Conservation (phyloP, 1,140 invertebrate species). For the Formica exsecta region DNA sequence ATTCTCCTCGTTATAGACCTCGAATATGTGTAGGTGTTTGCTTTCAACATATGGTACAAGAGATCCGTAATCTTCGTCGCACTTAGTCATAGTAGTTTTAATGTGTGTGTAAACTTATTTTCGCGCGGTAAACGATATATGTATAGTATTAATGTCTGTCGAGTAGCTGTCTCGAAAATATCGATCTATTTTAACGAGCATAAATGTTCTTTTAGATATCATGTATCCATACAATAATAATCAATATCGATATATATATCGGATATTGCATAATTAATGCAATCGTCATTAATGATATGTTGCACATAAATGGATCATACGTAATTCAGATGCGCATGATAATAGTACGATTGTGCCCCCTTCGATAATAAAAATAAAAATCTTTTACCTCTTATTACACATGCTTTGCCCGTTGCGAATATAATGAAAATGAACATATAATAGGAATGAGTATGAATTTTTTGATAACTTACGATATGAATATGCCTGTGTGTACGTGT, state of each 20-base stretch:
- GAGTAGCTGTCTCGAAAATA: background rate
- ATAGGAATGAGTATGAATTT: conserved; percentile 51
- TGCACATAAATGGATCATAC: conserved; percentile 20
- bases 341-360: conserved; percentile 22
- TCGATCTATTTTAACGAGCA: conserved; percentile 20
- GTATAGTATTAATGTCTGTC: conserved; percentile 55
- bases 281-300: conserved; percentile 23
- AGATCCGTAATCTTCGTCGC: conserved; percentile 65
- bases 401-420: conserved; percentile 8
- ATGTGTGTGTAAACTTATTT: conserved; percentile 30
- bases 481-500: conserved; percentile 65
- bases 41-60: conserved; percentile 64
- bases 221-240: background rate
- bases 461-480: conserved; percentile 54
- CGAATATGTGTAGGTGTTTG: conserved; percentile 6
- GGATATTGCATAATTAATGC: conserved; percentile 2
- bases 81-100: conserved; percentile 33
- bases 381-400: conserved; percentile 8
- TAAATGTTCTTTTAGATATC: background rate
- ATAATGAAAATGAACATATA: conserved; percentile 54
- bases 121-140: conserved; percentile 27
- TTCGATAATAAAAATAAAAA: background rate
- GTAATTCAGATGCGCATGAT: background rate
- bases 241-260: background rate
- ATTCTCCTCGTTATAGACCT: conserved; percentile 2